These are phyloP conservation scores for Sycon ciliatum DNA, from an alignment of 37 sponge, comb jelly and placozoan genomes.

Conservation along the genomic window DNA sequence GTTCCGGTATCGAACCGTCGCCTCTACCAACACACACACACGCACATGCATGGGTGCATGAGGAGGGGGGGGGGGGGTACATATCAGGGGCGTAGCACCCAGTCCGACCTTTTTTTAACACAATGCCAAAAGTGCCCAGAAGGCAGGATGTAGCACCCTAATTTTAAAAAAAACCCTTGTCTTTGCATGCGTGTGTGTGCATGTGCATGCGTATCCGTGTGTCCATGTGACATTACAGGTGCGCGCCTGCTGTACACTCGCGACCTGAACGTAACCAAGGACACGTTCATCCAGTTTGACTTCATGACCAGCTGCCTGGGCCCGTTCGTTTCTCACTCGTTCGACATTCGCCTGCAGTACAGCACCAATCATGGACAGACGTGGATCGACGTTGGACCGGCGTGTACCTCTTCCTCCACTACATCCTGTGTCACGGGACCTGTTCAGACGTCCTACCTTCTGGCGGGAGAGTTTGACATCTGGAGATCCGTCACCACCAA, in stretches of 20 bases:
- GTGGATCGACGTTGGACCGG: neutral
- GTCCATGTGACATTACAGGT: no score
- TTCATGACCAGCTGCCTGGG: neutral
- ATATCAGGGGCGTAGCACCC: no score
- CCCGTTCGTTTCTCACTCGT: neutral
- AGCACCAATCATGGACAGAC: neutral
- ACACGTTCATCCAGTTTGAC: neutral
- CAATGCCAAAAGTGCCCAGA: no score
- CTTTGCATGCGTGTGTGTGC: no score
- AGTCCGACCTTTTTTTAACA: no score
- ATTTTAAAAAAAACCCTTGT: no score
- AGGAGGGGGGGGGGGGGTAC: no score
- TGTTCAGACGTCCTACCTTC: neutral
- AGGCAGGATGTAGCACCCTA: no score
- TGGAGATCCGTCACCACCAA: neutral
- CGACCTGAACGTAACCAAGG: neutral
- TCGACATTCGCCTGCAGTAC: conserved; percentile 3
- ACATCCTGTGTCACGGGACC: neutral
- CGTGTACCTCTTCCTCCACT: neutral
- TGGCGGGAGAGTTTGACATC: neutral
- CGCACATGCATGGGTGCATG: no score
- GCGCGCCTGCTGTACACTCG: neutral
- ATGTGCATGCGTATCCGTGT: no score
- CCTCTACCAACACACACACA: no score
- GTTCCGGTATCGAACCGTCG: no score